Percentiles rank a stretch among this genome's conserved stretches.
Conservation (phyloP, 2,113 vertebrate genomes). For the Gymnocephalus cernua region DNA sequence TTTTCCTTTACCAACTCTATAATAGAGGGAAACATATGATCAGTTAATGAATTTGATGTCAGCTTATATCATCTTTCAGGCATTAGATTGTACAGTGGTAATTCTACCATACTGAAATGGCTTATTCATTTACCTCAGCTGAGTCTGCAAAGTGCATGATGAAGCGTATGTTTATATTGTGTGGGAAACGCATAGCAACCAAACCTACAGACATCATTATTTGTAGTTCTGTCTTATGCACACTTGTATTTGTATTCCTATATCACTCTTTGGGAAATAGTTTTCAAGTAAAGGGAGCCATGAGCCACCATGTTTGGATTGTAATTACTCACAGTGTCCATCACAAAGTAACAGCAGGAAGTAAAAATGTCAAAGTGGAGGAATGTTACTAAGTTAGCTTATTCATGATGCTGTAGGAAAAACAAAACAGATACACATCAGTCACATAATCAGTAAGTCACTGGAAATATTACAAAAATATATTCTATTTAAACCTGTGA, state of each 20-base stretch:
- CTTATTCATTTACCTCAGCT: conserved; percentile 37
- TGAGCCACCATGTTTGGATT: conserved; percentile 2
- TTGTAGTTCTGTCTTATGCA: conserved; percentile 20
- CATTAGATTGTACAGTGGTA: conserved; percentile 12
- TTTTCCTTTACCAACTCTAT: conserved; percentile 40
- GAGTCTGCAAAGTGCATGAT: conserved; percentile 25
- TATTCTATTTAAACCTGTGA: conserved; percentile 27
- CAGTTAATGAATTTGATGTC: conserved; percentile 49
- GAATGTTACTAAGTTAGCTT: not conserved
- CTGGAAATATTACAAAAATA: conserved; percentile 10
- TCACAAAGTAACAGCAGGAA: conserved; percentile 10
- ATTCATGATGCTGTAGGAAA: not conserved
- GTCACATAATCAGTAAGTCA: conserved; percentile 29
- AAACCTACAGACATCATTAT: conserved; percentile 45
- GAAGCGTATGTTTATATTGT: conserved; percentile 33
- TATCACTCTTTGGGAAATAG: conserved; percentile 20
- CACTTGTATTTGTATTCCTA: conserved; percentile 23
- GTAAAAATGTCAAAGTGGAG: not conserved
- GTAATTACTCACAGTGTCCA: conserved; percentile 6
- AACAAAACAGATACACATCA: not conserved
- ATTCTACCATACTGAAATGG: conserved; percentile 17
- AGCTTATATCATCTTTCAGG: conserved; percentile 49
- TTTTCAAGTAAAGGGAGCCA: not conserved
- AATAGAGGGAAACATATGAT: conserved; percentile 25
- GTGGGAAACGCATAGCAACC: conserved; percentile 55